Conservation (phyloP, 2,888 invertebrate genomes). For the Sylvicola cinctus region DNA sequence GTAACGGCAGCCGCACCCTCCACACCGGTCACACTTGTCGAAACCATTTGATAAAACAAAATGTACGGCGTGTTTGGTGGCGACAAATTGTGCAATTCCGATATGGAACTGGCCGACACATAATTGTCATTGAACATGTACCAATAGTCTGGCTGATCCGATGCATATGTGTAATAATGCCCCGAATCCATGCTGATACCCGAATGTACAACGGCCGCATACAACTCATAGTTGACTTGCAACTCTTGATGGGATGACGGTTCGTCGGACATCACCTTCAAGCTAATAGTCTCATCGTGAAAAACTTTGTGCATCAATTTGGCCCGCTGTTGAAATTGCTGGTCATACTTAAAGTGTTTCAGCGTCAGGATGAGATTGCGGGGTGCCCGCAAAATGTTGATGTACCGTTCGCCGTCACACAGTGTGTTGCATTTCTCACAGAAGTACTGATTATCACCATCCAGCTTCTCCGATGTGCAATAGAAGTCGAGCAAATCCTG, state of each 20-base stretch:
- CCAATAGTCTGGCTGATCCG: slow-evolving; percentile 45
- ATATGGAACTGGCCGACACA: slow-evolving; percentile 38
- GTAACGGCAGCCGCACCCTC: slow-evolving; percentile 6
- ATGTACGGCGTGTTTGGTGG: slow-evolving; percentile 68
- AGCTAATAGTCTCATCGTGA: slow-evolving; percentile 32
- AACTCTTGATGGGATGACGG: slow-evolving; percentile 9
- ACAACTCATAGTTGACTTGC: slow-evolving; percentile 41
- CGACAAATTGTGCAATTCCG: slow-evolving; percentile 37
- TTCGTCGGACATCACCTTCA: slow-evolving; percentile 25
- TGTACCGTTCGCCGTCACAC: slow-evolving; percentile 54
- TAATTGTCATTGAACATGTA: slow-evolving; percentile 60
- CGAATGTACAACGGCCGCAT: slow-evolving; percentile 68
- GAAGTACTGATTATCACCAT: slow-evolving; percentile 63
- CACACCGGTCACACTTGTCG: background rate
- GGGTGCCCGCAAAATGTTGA: slow-evolving; percentile 49
- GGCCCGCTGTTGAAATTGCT: slow-evolving; percentile 49
- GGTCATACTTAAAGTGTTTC: slow-evolving; percentile 59
- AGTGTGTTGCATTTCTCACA: slow-evolving; percentile 55
- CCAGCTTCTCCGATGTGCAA: slow-evolving; percentile 52
- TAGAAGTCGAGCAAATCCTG: slow-evolving; percentile 60
- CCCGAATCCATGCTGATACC: slow-evolving; percentile 69
- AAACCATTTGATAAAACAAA: slow-evolving; percentile 43
- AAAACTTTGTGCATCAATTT: slow-evolving; percentile 52
- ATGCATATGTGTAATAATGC: slow-evolving; percentile 70
- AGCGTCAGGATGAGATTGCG: slow-evolving; percentile 59